Conservation (phyloP, 2,113 vertebrate genomes). For the Prochilodus magdalenae region DNA sequence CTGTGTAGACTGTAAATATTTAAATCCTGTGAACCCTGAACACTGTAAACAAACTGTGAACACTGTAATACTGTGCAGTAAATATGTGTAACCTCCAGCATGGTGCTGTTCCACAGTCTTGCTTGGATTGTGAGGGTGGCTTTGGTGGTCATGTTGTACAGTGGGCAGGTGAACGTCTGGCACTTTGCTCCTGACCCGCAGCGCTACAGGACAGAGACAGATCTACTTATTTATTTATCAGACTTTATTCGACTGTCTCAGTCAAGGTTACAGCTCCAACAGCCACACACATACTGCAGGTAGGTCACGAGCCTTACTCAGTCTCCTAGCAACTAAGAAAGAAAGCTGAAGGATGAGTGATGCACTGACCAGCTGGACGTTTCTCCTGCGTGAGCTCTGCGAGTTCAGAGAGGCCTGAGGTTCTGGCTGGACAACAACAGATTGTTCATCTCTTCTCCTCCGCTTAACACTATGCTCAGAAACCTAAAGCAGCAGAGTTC, state of each 20-base stretch:
- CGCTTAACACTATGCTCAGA: conserved; percentile 56
- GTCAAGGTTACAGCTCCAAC: background rate
- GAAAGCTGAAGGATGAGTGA: conserved; percentile 2
- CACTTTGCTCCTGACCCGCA: conserved; percentile 79
- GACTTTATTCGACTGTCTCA: background rate
- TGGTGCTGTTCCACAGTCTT: conserved; percentile 91
- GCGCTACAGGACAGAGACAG: conserved; percentile 55
- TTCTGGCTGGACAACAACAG: background rate
- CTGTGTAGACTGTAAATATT: too few species aligned
- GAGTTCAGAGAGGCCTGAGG: conserved; percentile 60
- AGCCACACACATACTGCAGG: background rate
- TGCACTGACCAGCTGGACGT: conserved; percentile 75
- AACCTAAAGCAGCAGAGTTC: conserved; percentile 65
- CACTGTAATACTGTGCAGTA: background rate
- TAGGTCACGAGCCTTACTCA: too few species aligned
- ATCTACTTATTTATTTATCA: too few species aligned
- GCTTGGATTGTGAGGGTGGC: conserved; percentile 78
- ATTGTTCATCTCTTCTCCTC: conserved; percentile 66
- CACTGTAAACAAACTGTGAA: too few species aligned
- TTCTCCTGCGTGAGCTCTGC: conserved; percentile 68
- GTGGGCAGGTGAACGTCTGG: conserved; percentile 80
- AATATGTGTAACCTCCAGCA: conserved; percentile 84
- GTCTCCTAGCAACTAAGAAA: conserved; percentile 44
- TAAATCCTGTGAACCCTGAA: too few species aligned
- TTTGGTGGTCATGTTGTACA: conserved; percentile 68